Evolutionary conservation across 2,113 vertebrate genomes (phyloP).

Genomic region (Urocolius indicus): DNA sequence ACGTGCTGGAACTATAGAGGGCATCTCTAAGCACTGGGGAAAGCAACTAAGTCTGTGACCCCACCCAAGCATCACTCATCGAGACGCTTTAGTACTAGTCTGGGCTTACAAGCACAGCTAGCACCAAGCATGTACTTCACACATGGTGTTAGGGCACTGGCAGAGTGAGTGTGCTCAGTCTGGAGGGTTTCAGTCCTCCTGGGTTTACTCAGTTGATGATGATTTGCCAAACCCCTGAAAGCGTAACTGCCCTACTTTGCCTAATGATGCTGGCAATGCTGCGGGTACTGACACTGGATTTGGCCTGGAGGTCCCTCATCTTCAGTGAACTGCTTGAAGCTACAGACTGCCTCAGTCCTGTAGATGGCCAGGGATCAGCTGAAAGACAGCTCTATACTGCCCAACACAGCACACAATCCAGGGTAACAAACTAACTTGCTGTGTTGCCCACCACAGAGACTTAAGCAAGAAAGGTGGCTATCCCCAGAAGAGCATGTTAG

Average conservation of each 20-base stretch:
- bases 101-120: background rate
- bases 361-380: background rate
- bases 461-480: background rate
- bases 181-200: background rate
- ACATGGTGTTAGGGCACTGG: accelerated
- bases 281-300: background rate
- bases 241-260: background rate
- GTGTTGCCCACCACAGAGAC: background rate
- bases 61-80: background rate
- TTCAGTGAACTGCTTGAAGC: background rate
- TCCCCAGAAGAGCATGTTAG: background rate
- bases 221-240: background rate
- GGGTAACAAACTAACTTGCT: background rate
- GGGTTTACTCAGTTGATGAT: background rate
- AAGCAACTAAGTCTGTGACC: background rate
- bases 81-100: background rate
- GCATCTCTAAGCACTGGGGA: background rate
- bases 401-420: background rate
- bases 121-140: background rate
- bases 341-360: background rate
- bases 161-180: accelerated
- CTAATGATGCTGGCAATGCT: background rate
- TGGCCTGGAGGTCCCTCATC: background rate
- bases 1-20: background rate
- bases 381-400: background rate